Conservation (phyloP, 1,140 invertebrate species). For the Dryas iulia region DNA sequence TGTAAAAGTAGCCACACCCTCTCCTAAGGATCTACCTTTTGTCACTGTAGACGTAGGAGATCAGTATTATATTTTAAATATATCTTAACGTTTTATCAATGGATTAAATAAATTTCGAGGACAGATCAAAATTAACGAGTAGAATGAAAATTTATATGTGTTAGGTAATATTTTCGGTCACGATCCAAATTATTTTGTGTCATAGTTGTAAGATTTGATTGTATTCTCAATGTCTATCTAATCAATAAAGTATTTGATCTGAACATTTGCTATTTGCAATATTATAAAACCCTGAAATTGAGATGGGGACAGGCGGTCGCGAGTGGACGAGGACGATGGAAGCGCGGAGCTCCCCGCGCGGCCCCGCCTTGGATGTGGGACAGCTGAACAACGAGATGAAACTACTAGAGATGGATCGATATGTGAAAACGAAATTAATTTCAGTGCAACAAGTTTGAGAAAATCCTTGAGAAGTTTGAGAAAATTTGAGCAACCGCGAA, state of each 20-base stretch:
- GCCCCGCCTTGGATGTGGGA: not conserved
- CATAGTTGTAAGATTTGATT: slow-evolving; percentile 1
- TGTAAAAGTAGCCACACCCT: not conserved
- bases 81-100: not conserved
- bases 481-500: not conserved
- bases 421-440: not conserved
- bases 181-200: not conserved
- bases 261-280: slow-evolving; percentile 2
- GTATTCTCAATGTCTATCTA: slow-evolving; percentile 1
- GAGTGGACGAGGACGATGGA: not conserved
- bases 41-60: slow-evolving; percentile 4
- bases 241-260: not conserved
- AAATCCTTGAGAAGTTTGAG: too few species aligned
- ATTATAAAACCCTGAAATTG: slow-evolving; percentile 3
- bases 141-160: not conserved
- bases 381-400: too few species aligned
- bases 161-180: not conserved
- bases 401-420: not conserved
- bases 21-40: not conserved
- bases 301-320: not conserved
- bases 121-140: not conserved
- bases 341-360: not conserved
- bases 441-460: not conserved
- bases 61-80: slow-evolving; percentile 2
- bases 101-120: not conserved